Conservation (phyloP, 2,797 vertebrate genomes). For the Tadarida brasiliensis region DNA sequence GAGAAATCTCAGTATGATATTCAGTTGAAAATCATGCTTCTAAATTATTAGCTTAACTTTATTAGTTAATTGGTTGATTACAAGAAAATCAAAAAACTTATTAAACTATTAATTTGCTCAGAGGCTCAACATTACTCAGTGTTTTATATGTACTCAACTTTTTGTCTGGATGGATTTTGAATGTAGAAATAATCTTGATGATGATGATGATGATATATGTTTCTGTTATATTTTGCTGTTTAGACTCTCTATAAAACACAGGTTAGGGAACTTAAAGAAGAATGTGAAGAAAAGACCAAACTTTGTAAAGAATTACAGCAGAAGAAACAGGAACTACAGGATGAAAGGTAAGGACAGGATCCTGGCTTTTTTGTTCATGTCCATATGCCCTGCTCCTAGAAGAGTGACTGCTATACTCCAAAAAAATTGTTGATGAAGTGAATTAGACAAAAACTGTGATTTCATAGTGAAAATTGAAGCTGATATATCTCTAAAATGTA, state of each 20-base stretch:
- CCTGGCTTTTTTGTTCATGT: not conserved
- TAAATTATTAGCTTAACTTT: constrained; percentile 34
- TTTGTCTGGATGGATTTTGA: constrained; percentile 38
- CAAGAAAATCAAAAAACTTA: not conserved
- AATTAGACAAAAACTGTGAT: not conserved
- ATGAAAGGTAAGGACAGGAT: constrained; percentile 92
- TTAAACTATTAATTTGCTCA: not conserved
- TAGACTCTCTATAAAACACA: constrained; percentile 99
- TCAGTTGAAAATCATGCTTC: constrained; percentile 20
- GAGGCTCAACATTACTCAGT: not conserved
- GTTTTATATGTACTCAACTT: not conserved
- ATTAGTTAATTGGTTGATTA: constrained; percentile 2
- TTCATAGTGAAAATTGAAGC: constrained; percentile 11
- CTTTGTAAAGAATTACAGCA: constrained; percentile 93
- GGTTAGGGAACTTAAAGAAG: constrained; percentile 96
- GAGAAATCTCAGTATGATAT: not conserved
- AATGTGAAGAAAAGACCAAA: constrained; percentile 94
- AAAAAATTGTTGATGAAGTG: not conserved
- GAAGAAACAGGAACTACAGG: constrained; percentile 93
- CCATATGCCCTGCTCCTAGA: not conserved
- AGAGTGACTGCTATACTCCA: not conserved
- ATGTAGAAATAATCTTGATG: not conserved
- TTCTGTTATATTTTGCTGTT: constrained; percentile 72
- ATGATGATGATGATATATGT: not conserved
- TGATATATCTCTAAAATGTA: constrained; percentile 82